Evolutionary conservation across 2,113 vertebrate genomes (phyloP), one percentile per base, ranked within the genome.

Genomic region (Rhinolophus ferrumequinum): DNA sequence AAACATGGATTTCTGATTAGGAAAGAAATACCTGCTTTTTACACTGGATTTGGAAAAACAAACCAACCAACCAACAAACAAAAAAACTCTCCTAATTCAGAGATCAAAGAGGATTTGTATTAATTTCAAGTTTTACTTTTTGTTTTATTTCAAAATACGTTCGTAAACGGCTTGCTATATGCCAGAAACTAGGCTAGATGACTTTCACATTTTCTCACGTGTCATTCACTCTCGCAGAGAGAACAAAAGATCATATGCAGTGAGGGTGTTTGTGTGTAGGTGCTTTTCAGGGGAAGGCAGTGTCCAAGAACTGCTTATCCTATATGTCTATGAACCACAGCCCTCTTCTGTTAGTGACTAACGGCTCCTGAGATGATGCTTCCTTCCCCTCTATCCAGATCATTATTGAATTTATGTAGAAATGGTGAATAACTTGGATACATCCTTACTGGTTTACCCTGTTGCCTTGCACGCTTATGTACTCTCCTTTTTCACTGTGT

Each of bases 241-340:
- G 1, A 81, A 19, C 3, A 28, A 66, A 72, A 54, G 14, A 60
- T 84, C 9, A 6, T 21, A 11, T 13, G 76, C 54, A 38, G 1
- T 50, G 14, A 66, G 4, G 10, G 54, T 18, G 19, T 26, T 60
- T 75, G 3, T 70, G 6, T 19, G 10, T 35, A n/a, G 28, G n/a
- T 58, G 41, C n/a, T 66, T 73, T 94, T 18, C 8, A 67, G 41
- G 16, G 7, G 28, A 60, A 82, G 26, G 16, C 8, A 44, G 8
- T 50, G 4, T 44, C 30, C 16, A 41, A 6, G 8, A 47, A 26
- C n/a, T 69, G 12, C 22, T 30, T 70, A 47, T 15, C 19, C 33
- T n/a, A 3, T 13, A 0, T 41, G 1, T 67, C 22, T 79, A 16
- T 69, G 41, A 8, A 54, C 12, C 15, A 2, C 0, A 16, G 22